Base-by-base conservation (phyloP, 2,888 invertebrate genomes). In the Rhagonycha fulva region DNA sequence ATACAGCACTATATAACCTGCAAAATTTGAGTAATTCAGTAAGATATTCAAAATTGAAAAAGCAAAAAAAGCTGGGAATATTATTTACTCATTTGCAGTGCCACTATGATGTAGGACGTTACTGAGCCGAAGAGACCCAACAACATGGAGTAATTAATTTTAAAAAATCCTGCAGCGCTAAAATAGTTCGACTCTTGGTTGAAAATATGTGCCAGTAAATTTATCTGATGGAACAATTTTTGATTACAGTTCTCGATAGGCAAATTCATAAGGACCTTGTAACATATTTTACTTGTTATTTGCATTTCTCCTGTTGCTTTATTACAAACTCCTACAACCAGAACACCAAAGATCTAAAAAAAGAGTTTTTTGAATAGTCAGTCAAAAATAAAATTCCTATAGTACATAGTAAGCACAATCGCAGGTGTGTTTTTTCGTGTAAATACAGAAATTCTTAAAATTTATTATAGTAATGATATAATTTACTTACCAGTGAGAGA, bases 261-360 rank as follows among this genome's bases (percentile, higher is more conserved):
- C 23, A 82, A 23, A 67, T 78, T 78, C 23, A 80, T 78, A 1
- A 82, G 75, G 11, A 81, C 30, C 47, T 77, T 80, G 67, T 80
- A 81, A 68, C 80, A 79, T 32, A 81, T 80, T 14, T 76, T 75
- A 3, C 78, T 70, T 1, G 81, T 81, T 68, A 70, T 71, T 14
- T 76, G 78, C 9, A 79, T 80, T 76, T 82, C 82, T 70, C 76
- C 79, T 14, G 78, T 74, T 19, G 80, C 70, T 9, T 72, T 68
- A 30, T 81, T 80, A 32, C 82, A 82, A 19, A 77, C 71, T 9
- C 67, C 62, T 11, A 82, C 80, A 11, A 82, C 47, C 30, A 79
- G 62, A 9, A 79, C 70, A 12, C 79, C 76, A 60, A 81, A 67
- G 9, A 79, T 60, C 81, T 81, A 72, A 67, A 83, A 19, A 19